Conservation (phyloP, 2,797 vertebrate species). For the Threskiornis aethiopicus region DNA sequence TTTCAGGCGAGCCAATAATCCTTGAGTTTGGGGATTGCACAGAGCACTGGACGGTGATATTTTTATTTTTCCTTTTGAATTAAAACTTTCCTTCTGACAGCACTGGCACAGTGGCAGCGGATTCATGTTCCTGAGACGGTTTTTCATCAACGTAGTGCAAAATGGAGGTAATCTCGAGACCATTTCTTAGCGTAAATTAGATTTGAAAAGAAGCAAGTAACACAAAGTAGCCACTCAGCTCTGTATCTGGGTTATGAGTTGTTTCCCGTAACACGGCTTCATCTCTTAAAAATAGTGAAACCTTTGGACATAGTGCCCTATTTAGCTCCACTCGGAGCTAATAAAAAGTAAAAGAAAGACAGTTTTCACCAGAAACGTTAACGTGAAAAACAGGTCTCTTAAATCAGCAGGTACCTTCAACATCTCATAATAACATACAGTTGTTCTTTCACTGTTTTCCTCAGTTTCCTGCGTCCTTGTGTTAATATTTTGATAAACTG, state of each 20-base stretch:
- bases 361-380: neutral
- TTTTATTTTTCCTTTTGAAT: constrained; percentile 12
- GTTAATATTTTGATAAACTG: neutral
- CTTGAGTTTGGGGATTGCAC: neutral
- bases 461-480: fast-evolving
- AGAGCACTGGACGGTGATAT: fast-evolving
- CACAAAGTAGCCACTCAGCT: neutral
- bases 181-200: fast-evolving
- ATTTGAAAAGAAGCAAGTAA: neutral
- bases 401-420: neutral
- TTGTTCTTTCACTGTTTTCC: neutral
- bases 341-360: neutral
- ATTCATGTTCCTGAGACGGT: neutral
- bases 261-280: neutral
- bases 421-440: fast-evolving
- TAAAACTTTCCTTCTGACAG: neutral
- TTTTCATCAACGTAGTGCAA: neutral
- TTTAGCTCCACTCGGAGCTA: neutral
- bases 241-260: neutral
- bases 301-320: neutral
- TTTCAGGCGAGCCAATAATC: neutral
- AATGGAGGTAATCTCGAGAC: neutral
- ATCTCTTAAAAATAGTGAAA: neutral
- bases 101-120: too few species aligned
- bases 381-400: neutral